phyloP scores from a whole-genome alignment of 2,888 invertebrate species.

The Rhamnusium bicolor region DNA sequence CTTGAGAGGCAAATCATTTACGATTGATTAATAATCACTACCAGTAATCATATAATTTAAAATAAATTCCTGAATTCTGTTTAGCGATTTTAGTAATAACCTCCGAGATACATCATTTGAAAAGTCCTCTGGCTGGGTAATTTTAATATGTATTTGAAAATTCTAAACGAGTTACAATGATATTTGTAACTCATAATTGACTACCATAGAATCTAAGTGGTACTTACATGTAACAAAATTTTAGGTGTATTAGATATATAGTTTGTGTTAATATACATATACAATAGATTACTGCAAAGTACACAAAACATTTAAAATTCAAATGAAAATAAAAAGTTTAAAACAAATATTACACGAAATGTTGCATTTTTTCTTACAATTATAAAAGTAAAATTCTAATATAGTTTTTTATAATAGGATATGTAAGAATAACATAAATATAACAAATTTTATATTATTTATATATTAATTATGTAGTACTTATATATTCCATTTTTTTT shows the following conservation, averaged over 20 bases:
- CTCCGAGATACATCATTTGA: background rate
- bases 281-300: background rate
- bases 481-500: constrained; percentile 24
- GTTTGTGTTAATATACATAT: background rate
- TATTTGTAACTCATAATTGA: constrained; percentile 23
- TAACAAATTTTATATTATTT: constrained; percentile 18
- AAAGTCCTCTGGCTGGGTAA: background rate
- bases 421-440: constrained; percentile 30
- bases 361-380: constrained; percentile 14
- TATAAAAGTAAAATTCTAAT: constrained; percentile 6
- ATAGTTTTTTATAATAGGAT: constrained; percentile 15
- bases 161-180: constrained; percentile 4
- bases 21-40: too few relatives aligned
- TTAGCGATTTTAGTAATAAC: background rate
- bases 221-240: constrained; percentile 10
- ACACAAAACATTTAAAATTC: background rate
- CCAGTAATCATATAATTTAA: too few relatives aligned
- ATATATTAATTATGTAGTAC: constrained; percentile 20
- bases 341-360: background rate
- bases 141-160: background rate
- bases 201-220: constrained; percentile 17
- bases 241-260: background rate
- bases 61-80: background rate
- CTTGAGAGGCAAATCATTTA: background rate
- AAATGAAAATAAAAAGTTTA: background rate